Evolutionary conservation across 2,797 vertebrate genomes (phyloP).

Genomic region (Poecilia gillii): DNA sequence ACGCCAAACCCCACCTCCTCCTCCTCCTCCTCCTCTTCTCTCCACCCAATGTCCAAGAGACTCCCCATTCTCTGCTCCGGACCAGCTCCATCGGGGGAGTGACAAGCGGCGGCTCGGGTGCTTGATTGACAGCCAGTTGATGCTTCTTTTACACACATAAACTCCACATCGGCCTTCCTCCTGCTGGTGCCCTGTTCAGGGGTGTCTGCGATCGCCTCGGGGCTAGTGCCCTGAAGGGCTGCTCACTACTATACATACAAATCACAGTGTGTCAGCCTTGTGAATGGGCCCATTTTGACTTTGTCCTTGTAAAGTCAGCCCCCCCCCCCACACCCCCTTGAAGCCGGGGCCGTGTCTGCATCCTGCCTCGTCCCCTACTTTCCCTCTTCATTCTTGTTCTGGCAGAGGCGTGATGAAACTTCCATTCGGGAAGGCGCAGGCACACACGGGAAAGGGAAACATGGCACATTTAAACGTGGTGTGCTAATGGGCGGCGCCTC

Average conservation of each 20-base stretch:
- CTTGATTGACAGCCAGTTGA: constrained; percentile 82
- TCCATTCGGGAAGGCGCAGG: constrained; percentile 6
- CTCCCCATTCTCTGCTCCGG: constrained; percentile 63
- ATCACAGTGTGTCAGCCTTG: constrained; percentile 72
- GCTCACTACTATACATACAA: constrained; percentile 76
- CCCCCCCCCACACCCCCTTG: constrained; percentile 51
- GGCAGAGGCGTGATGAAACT: constrained; percentile 44
- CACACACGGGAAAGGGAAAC: constrained; percentile 27
- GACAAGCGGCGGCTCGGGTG: constrained; percentile 64
- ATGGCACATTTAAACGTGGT: constrained; percentile 56
- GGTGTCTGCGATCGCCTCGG: constrained; percentile 74
- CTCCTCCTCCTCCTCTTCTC: constrained; percentile 37
- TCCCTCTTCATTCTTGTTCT: constrained; percentile 46
- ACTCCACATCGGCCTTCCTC: constrained; percentile 29
- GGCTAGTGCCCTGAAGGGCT: constrained; percentile 73
- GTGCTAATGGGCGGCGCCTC: constrained; percentile 74
- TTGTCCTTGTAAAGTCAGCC: constrained; percentile 76
- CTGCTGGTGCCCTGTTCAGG: constrained; percentile 59
- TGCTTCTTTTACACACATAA: constrained; percentile 50
- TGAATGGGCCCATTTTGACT: constrained; percentile 78
- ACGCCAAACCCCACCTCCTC: background rate
- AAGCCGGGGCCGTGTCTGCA: constrained; percentile 66
- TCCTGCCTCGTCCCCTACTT: constrained; percentile 60
- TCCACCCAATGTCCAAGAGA: constrained; percentile 68
- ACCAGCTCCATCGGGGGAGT: constrained; percentile 64